Evolutionary conservation across 2,797 vertebrate genomes (phyloP), one percentile per base, ranked within the genome.

Genomic region (Oryzias sinensis): DNA sequence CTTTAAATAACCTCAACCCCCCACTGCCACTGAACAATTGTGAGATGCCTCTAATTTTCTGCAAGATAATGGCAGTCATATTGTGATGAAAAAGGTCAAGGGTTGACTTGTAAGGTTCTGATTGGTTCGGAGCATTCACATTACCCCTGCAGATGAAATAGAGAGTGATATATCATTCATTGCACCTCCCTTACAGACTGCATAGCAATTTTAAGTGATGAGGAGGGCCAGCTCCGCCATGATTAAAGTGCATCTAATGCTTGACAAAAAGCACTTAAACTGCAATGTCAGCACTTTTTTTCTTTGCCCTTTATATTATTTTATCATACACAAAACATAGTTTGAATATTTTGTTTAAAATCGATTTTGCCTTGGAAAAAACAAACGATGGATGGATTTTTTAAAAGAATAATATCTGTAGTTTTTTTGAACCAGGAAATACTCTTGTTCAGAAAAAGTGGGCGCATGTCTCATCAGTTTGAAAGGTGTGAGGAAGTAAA

Each of bases 31-130:
- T 66, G 83, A 93, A 93, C 90, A 92, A 94, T 91, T 91, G 91
- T 61, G 82, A 91, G 92, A 90, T 84, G 72, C 86, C 77, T 91
- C 90, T 92, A 82, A 91, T 92, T 92, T 93, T 93, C 89, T 81
- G 90, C 89, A 90, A 87, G 93, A 94, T 94, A 91, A 91, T 89
- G 88, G 92, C 91, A 81, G 92, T 84, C 80, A 77, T 90, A 89
- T 91, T 79, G 89, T 91, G 90, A 91, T 90, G 90, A 89, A 81
- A 89, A 88, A 85, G 93, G 93, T 92, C 89, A 94, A 84, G 90
- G 94, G 93, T 95, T 90, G 79, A 54, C 51, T 79, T 78, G 81
- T 67, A 64, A 81, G 40, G 52, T 79, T 44, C 78, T 87, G 91
- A 96, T 94, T 94, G 94, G 94, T 88, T 83, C 69, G 43, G 69